These are phyloP conservation scores for Malurus alboscapulatus DNA, from an alignment of 2,113 vertebrate genomes.

Conservation along the genomic window DNA sequence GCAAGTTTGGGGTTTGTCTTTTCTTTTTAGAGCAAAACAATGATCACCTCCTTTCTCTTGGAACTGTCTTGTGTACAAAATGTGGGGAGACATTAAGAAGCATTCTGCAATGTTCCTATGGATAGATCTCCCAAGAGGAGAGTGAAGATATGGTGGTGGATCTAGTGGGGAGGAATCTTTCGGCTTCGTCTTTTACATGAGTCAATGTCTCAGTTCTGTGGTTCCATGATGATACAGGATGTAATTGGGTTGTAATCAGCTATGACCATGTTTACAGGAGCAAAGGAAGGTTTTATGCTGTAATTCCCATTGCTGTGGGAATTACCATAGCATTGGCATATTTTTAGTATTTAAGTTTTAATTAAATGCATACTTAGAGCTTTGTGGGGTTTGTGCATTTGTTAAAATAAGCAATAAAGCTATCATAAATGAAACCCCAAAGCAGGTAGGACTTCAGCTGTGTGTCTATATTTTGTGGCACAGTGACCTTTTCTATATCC, in stretches of 20 bases:
- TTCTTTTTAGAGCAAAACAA: neutral
- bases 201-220: neutral
- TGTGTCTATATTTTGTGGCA: neutral
- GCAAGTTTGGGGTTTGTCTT: neutral
- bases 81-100: accelerated
- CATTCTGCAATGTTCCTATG: neutral
- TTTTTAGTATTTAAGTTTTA: neutral
- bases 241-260: neutral
- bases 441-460: neutral
- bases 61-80: neutral
- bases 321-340: neutral
- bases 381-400: neutral
- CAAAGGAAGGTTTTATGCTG: neutral
- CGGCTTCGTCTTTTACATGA: neutral
- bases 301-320: neutral
- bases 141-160: neutral
- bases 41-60: neutral
- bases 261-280: neutral
- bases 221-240: neutral
- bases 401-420: neutral
- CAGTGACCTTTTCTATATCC: neutral
- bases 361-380: neutral
- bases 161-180: neutral
- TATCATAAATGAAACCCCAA: neutral
- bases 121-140: neutral